Conservation (phyloP, 2,888 invertebrate species). For the Drosophila paramelanica region DNA sequence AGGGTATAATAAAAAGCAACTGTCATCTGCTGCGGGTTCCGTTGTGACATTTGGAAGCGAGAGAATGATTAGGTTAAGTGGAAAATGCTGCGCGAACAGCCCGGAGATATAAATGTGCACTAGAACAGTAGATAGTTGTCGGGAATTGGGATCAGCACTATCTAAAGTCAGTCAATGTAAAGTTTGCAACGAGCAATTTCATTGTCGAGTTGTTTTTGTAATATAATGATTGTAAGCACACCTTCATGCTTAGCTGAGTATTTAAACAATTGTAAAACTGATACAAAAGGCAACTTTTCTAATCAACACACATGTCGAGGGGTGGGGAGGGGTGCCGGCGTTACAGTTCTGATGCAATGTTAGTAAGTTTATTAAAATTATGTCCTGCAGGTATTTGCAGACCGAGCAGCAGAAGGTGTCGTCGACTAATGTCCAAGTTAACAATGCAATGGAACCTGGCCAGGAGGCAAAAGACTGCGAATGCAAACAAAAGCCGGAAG, state of each 20-base stretch:
- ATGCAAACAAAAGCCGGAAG: conserved; percentile 47
- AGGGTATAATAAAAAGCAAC: too few species aligned
- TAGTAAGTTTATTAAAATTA: conserved; percentile 71
- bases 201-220: conserved; percentile 14
- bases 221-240: conserved; percentile 29
- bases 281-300: conserved; percentile 66
- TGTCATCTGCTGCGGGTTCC: too few species aligned
- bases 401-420: conserved; percentile 48
- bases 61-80: too few species aligned
- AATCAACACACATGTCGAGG: conserved; percentile 45
- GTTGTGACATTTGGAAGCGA: too few species aligned
- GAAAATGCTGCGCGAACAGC: background rate
- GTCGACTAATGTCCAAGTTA: conserved; percentile 67
- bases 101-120: background rate
- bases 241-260: conserved; percentile 15
- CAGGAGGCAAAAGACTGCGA: conserved; percentile 9
- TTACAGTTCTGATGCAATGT: conserved; percentile 31
- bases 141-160: background rate
- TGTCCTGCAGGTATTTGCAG: conserved; percentile 71
- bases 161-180: background rate
- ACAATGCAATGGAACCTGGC: conserved; percentile 37
- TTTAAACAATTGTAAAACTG: conserved; percentile 56
- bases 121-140: too few species aligned
- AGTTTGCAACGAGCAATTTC: conserved; percentile 7
- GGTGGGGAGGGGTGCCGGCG: background rate